Conservation (phyloP, 2,113 vertebrate genomes). For the Cynocephalus volans region DNA sequence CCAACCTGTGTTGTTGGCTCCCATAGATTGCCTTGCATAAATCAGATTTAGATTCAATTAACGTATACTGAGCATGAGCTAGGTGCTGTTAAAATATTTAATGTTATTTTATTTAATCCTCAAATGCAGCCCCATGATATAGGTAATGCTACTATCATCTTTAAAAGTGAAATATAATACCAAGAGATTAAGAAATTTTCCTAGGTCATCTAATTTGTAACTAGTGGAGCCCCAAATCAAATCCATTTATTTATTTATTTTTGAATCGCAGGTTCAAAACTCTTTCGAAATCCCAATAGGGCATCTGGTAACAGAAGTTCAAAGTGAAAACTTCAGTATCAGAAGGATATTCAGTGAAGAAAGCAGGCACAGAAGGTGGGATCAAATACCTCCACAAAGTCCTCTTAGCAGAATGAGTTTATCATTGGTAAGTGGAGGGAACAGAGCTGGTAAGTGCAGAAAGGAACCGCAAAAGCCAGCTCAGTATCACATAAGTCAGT, state of each 20-base stretch:
- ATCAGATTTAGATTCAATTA: not conserved
- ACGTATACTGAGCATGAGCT: not conserved
- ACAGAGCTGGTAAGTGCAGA: not conserved
- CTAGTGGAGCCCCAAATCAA: not conserved
- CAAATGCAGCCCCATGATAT: not conserved
- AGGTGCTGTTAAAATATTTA: not conserved
- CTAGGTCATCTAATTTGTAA: conserved; percentile 10
- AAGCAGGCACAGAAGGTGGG: not conserved
- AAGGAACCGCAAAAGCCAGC: not conserved
- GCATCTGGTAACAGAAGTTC: not conserved
- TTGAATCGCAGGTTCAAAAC: not conserved
- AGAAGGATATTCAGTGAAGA: not conserved
- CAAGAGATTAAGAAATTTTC: conserved; percentile 34
- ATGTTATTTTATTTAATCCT: not conserved
- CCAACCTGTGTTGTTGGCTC: not conserved
- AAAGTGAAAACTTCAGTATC: not conserved
- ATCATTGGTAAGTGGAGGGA: not conserved
- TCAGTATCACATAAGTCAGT: not conserved
- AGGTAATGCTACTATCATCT: not conserved
- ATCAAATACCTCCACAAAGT: not conserved
- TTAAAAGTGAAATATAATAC: conserved; percentile 61
- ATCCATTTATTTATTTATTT: not conserved
- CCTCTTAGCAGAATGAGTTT: not conserved
- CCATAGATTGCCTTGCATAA: not conserved
- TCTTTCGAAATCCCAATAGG: not conserved